Evolutionary conservation across 2,113 vertebrate species (phyloP).

Genomic region (Sinocyclocheilus rhinocerous): DNA sequence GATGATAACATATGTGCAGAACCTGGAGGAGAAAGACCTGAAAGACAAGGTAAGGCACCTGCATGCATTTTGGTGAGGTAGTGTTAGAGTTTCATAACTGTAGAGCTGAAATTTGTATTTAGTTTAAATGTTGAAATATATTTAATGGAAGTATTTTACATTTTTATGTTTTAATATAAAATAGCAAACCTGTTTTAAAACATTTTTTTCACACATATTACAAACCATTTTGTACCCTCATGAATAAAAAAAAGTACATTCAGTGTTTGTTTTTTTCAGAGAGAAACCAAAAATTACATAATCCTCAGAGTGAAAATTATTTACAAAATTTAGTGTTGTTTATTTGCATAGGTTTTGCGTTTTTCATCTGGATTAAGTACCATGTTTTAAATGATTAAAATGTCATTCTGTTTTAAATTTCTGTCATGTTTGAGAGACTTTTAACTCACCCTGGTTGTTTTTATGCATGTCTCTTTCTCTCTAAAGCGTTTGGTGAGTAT

Average conservation of each 20-base stretch:
- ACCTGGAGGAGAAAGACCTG: slow-evolving; percentile 97
- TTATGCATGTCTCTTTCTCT: background rate
- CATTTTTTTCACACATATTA: too few species aligned
- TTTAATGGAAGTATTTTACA: too few species aligned
- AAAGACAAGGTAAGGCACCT: slow-evolving; percentile 89
- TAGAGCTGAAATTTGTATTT: too few species aligned
- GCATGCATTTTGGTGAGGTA: background rate
- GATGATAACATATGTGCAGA: slow-evolving; percentile 97
- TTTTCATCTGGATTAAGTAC: background rate
- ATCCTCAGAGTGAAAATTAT: background rate
- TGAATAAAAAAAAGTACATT: background rate
- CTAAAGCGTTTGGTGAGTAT: slow-evolving; percentile 92
- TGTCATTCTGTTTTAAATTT: background rate
- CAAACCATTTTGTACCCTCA: background rate
- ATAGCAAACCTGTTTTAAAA: too few species aligned
- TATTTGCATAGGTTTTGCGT: background rate
- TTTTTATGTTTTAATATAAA: too few species aligned
- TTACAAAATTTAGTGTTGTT: background rate
- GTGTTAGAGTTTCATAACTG: background rate
- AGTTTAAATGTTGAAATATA: too few species aligned
- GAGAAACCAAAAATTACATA: background rate
- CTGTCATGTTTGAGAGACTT: background rate
- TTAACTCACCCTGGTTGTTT: background rate
- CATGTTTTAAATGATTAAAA: background rate
- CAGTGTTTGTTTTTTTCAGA: too few species aligned